These are phyloP conservation scores for Megathymus violae DNA, from an alignment of 1,140 invertebrate genomes.

Conservation along the genomic window DNA sequence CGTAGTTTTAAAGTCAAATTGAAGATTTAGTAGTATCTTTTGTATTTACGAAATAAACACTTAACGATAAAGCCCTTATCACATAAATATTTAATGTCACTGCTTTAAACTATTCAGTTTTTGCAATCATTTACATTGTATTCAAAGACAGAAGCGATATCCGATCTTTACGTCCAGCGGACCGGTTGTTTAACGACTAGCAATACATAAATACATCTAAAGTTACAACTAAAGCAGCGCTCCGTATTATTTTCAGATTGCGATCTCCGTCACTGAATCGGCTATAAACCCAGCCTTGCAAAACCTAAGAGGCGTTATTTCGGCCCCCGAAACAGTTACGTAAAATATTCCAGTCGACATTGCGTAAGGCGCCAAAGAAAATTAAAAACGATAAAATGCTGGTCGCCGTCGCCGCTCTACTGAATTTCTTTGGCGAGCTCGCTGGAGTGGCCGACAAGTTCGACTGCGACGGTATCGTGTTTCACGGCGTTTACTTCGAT, in stretches of 20 bases:
- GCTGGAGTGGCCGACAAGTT: slow-evolving; percentile 37
- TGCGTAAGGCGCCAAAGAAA: slow-evolving; percentile 45
- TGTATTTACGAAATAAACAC: no score
- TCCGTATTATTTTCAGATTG: slow-evolving; percentile 33
- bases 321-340: slow-evolving; percentile 38
- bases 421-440: slow-evolving; percentile 11
- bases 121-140: neutral
- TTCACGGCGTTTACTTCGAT: slow-evolving; percentile 66
- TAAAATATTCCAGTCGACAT: slow-evolving; percentile 31
- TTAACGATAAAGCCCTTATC: no score
- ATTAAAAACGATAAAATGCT: slow-evolving; percentile 54
- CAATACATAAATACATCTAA: neutral
- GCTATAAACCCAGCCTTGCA: slow-evolving; percentile 1
- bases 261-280: neutral
- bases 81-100: no score
- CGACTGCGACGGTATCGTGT: slow-evolving; percentile 59
- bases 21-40: no score
- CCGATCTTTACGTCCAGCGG: no score
- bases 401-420: slow-evolving; percentile 32
- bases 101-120: neutral
- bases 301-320: slow-evolving; percentile 40
- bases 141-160: neutral
- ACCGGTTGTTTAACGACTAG: no score
- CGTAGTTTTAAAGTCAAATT: no score
- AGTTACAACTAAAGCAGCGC: slow-evolving; percentile 5